phyloP scores from a whole-genome alignment of 2,888 invertebrate species.

The Torymus texanus region DNA sequence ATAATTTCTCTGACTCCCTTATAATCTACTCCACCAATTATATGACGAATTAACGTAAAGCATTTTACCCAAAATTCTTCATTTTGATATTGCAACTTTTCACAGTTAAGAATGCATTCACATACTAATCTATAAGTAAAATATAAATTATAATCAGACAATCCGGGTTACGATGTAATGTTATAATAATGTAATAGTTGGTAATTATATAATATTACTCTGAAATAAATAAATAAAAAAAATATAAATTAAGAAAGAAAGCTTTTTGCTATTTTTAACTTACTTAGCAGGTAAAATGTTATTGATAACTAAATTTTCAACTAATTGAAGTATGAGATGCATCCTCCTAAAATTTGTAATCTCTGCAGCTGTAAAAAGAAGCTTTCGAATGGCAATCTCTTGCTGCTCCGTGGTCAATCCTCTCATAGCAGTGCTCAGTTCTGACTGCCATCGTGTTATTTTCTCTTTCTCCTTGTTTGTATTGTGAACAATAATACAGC shows the following conservation, averaged over 20 bases:
- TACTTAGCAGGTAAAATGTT: slow-evolving; percentile 87
- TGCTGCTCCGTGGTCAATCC: slow-evolving; percentile 83
- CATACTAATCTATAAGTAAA: slow-evolving; percentile 84
- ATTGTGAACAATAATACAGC: slow-evolving; percentile 89
- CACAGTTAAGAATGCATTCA: slow-evolving; percentile 89
- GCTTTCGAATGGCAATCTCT: slow-evolving; percentile 85
- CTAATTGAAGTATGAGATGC: slow-evolving; percentile 84
- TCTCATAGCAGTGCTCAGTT: slow-evolving; percentile 82
- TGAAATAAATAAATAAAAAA: slow-evolving; percentile 8
- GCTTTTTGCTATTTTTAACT: slow-evolving; percentile 39
- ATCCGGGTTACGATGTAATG: too few species aligned
- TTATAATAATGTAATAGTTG: too few species aligned
- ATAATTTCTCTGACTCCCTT: slow-evolving; percentile 95
- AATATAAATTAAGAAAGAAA: slow-evolving; percentile 18
- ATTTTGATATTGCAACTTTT: slow-evolving; percentile 87
- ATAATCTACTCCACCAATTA: slow-evolving; percentile 95
- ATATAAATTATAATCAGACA: slow-evolving; percentile 18
- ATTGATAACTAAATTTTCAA: slow-evolving; percentile 85
- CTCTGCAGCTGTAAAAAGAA: slow-evolving; percentile 83
- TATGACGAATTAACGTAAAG: slow-evolving; percentile 88
- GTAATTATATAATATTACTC: background rate
- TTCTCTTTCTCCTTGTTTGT: slow-evolving; percentile 83
- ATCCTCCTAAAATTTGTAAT: slow-evolving; percentile 86
- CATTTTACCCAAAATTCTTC: slow-evolving; percentile 93
- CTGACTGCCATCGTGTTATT: slow-evolving; percentile 81